phyloP scores from a whole-genome alignment of 2,888 invertebrate genomes.

The Noctua janthina region DNA sequence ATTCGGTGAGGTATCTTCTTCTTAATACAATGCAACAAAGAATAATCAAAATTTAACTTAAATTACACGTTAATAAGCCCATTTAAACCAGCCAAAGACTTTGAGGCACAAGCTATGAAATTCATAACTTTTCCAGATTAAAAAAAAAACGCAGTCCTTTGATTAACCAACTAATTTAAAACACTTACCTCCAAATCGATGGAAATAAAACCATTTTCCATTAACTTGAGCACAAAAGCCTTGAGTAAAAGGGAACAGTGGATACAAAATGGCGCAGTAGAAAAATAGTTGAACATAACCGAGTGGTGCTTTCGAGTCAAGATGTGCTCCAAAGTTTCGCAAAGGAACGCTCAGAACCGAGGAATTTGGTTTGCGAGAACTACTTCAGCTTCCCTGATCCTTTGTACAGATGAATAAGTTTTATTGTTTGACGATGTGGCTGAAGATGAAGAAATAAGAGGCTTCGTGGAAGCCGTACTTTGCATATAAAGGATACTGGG shows the following conservation, averaged over 20 bases:
- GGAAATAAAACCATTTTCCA: conserved; percentile 53
- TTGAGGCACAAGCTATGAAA: neutral
- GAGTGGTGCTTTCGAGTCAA: conserved; percentile 80
- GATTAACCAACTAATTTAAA: neutral
- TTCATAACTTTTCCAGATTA: neutral
- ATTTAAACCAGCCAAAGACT: too few relatives aligned
- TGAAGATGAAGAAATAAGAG: conserved; percentile 11
- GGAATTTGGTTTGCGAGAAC: conserved; percentile 76
- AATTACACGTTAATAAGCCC: neutral
- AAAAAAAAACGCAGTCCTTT: neutral
- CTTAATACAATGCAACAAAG: neutral
- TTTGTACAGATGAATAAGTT: conserved; percentile 56
- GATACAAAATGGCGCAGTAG: conserved; percentile 57
- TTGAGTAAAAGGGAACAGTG: conserved; percentile 56
- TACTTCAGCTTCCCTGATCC: conserved; percentile 68
- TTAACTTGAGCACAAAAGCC: conserved; percentile 50
- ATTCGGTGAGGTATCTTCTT: neutral
- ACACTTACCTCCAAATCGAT: conserved; percentile 19
- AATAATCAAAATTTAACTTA: neutral
- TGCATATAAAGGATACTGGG: conserved; percentile 9
- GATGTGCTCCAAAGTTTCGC: conserved; percentile 80
- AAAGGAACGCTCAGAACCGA: conserved; percentile 80
- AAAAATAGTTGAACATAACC: conserved; percentile 75
- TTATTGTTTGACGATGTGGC: conserved; percentile 51
- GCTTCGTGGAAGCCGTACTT: neutral